Evolutionary conservation across 2,113 vertebrate species (phyloP), one percentile per base, ranked within the genome.

Genomic region (Chroicocephalus ridibundus): DNA sequence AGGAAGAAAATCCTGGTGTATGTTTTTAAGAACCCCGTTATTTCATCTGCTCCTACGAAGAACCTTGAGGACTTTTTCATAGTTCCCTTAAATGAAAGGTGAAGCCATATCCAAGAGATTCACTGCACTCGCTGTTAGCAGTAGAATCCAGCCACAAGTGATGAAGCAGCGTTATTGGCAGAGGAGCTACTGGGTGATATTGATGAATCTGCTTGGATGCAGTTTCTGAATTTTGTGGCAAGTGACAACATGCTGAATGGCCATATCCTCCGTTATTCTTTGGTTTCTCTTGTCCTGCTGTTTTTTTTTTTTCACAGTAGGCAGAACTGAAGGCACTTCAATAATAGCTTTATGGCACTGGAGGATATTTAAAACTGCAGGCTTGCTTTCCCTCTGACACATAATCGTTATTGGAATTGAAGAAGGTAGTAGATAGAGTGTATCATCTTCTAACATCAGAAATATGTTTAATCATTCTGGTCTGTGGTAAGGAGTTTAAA

Each of bases 401-500:
- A 6, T 47, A 75, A 82, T 46, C 49, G 71, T 61, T 49, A 85
- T 24, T 88, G 34, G 32, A 66, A 77, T 71, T 92, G 55, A 90
- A 89, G 27, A 91, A 94, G 10, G 27, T 69, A 25, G 14, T 49
- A 88, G 55, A 60, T 44, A 75, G 55, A 66, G 32, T 47, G 19
- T 42, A n/a, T 88, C 4, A n/a, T 88, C 4, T 29, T 90, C 71
- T 69, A 94, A 66, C 54, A 54, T 77, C 71, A 90, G 55, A 94
- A 83, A 66, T 51, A 64, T 31, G 10, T 86, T 93, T 93, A 68
- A 76, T 75, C 32, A 86, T 85, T 92, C n/a, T 54, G 74, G 20
- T 84, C n/a, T 87, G 49, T 85, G 81, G 38, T 79, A 89, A 74
- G 82, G 68, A 78, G 42, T 95, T 94, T 84, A 68, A 77, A 86